Evolutionary conservation across 2,113 vertebrate species (phyloP).

Genomic region (Podiceps cristatus): DNA sequence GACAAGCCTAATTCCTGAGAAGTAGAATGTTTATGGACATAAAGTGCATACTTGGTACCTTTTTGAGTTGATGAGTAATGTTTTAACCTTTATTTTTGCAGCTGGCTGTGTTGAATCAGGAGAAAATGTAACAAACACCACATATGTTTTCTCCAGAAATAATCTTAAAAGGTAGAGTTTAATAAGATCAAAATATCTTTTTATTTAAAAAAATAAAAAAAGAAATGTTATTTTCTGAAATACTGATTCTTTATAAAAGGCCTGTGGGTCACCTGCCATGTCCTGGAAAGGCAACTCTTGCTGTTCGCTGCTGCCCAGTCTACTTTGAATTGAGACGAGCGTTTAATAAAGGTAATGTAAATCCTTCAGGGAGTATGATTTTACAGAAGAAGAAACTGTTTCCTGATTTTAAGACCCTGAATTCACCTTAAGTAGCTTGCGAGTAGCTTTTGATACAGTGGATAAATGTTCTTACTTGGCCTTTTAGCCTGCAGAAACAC

Average conservation of each 20-base stretch:
- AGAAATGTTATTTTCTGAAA: neutral
- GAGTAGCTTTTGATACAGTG: neutral
- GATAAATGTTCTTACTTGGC: neutral
- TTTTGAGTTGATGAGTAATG: neutral
- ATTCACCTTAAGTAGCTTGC: neutral
- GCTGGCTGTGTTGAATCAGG: slow-evolving; percentile 95
- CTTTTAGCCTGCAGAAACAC: neutral
- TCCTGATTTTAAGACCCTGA: neutral
- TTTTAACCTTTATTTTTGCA: slow-evolving; percentile 58
- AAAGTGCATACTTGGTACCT: neutral
- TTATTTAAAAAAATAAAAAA: neutral
- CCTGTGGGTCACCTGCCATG: slow-evolving; percentile 93
- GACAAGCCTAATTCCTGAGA: neutral
- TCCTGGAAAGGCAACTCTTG: slow-evolving; percentile 91
- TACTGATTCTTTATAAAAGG: slow-evolving; percentile 65
- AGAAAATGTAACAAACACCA: slow-evolving; percentile 95
- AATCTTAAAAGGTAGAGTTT: slow-evolving; percentile 87
- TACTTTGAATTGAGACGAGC: slow-evolving; percentile 88
- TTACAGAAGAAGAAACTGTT: neutral
- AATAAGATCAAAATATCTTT: neutral
- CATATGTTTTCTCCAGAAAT: slow-evolving; percentile 94
- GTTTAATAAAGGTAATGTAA: slow-evolving; percentile 77
- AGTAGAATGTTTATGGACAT: neutral
- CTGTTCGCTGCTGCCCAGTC: slow-evolving; percentile 95
- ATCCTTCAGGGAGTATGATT: neutral